phyloP scores from a whole-genome alignment of 2,113 vertebrate species.

The Menidia beryllina region DNA sequence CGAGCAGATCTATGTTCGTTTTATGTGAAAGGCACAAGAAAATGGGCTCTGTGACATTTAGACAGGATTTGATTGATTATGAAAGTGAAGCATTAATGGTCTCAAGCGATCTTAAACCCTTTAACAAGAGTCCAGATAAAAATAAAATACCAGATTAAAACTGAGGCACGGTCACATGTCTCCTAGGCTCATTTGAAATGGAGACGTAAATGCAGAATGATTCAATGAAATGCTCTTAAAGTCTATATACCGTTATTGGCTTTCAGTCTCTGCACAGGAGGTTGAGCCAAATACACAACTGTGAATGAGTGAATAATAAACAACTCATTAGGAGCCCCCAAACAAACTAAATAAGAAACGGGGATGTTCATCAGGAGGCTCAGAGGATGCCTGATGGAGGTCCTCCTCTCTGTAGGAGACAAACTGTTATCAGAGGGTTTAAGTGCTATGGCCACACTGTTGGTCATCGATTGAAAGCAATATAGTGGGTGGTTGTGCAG shows the following conservation, averaged over 20 bases:
- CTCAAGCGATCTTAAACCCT: background rate
- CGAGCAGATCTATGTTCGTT: background rate
- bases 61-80: background rate
- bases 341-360: slow-evolving; percentile 23
- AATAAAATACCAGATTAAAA: no score
- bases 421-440: slow-evolving; percentile 40
- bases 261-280: background rate
- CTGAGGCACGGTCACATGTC: no score
- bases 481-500: slow-evolving; percentile 7
- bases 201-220: no score
- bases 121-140: background rate
- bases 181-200: no score
- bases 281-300: background rate
- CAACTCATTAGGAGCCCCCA: slow-evolving; percentile 6
- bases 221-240: background rate
- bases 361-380: slow-evolving; percentile 26
- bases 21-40: background rate
- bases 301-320: background rate
- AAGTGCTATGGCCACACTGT: slow-evolving; percentile 41
- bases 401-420: slow-evolving; percentile 32
- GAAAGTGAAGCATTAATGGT: background rate
- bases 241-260: background rate
- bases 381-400: slow-evolving; percentile 10
- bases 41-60: background rate
- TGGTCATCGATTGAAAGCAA: slow-evolving; percentile 42